Evolutionary conservation across 2,888 invertebrate genomes (phyloP), one percentile per base, ranked within the genome.

Genomic region (Dyspetes luteomarginatus): DNA sequence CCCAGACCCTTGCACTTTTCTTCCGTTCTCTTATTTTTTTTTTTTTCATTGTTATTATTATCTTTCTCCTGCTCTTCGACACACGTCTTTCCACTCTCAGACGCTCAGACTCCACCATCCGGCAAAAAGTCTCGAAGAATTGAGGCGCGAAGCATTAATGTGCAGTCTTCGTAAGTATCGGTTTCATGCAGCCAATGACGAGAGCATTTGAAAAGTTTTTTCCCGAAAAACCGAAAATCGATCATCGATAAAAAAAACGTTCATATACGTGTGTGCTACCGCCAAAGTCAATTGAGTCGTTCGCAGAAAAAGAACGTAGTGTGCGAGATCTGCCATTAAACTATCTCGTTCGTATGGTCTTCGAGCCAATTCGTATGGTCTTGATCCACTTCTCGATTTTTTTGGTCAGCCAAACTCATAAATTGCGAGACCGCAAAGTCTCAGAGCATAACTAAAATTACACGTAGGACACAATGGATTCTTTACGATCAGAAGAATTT

Each of bases 391-490:
- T 60, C 50, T n/a, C 52, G 17, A 24, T 12, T 15, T 24, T 24
- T 15, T 24, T 48, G 24, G 50, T 52, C 72, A 60, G 36, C 36
- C 1, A 36, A 36, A 36, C 36, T 12, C 36, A 9, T 60, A 71
- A 71, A 71, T 60, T 60, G 30, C 52, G 43, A 43, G 55, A 73
- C 72, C 72, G 62, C 72, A 73, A 73, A 73, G 72, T 73, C 55
- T 62, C 62, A 62, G 62, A 62, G 52, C 62, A 26, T 36, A 7
- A 12, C 36, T 36, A 12, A 36, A 36, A 12, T 36, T 36, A 12
- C 36, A 36, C 36, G 36, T 12, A 12, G 12, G 36, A 36, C 36
- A 28, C 62, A 52, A 73, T 43, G 36, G 62, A 52, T n/a, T n/a
- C n/a, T n/a, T n/a, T n/a, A n/a, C n/a, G n/a, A n/a, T n/a, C n/a